Percentiles rank a stretch among this genome's conserved stretches.
Evolutionary conservation across 2,113 vertebrate species (phyloP).

Genomic region (Pandion haliaetus): DNA sequence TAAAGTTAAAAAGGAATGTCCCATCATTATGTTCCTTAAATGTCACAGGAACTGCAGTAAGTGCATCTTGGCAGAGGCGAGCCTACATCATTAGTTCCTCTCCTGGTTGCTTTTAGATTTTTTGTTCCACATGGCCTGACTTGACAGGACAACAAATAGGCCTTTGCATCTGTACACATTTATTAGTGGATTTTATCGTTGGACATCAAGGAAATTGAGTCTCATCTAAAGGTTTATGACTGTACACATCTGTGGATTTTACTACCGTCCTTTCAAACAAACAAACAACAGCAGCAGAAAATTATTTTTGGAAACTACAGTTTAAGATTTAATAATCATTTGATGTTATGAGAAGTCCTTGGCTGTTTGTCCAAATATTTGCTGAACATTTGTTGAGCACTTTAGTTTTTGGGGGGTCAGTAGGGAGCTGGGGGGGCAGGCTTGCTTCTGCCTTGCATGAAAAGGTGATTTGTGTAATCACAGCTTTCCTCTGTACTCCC

Average conservation of each 20-base stretch:
- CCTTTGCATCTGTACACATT: slow-evolving; percentile 49
- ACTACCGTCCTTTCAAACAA: slow-evolving; percentile 54
- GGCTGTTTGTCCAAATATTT: slow-evolving; percentile 48
- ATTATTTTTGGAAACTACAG: slow-evolving; percentile 55
- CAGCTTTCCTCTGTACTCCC: neutral
- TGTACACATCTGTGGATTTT: slow-evolving; percentile 55
- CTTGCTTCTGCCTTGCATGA: neutral
- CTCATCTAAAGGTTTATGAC: slow-evolving; percentile 59
- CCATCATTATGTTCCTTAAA: slow-evolving; percentile 64
- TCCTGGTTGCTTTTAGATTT: slow-evolving; percentile 51
- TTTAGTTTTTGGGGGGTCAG: neutral
- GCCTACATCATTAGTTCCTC: slow-evolving; percentile 56
- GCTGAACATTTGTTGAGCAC: neutral
- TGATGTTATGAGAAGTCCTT: slow-evolving; percentile 44
- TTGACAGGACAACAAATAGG: slow-evolving; percentile 66
- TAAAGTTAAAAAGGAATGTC: slow-evolving; percentile 66
- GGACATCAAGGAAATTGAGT: slow-evolving; percentile 59
- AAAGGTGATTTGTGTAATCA: neutral
- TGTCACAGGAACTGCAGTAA: slow-evolving; percentile 61
- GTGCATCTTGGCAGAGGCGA: slow-evolving; percentile 50
- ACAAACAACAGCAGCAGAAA: slow-evolving; percentile 54
- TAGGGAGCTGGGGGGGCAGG: neutral
- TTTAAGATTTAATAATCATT: slow-evolving; percentile 64
- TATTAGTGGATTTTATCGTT: slow-evolving; percentile 61
- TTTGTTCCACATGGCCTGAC: slow-evolving; percentile 57